These are phyloP conservation scores for Ophion obscuratus DNA, from an alignment of 2,888 invertebrate species.

Conservation along the genomic window DNA sequence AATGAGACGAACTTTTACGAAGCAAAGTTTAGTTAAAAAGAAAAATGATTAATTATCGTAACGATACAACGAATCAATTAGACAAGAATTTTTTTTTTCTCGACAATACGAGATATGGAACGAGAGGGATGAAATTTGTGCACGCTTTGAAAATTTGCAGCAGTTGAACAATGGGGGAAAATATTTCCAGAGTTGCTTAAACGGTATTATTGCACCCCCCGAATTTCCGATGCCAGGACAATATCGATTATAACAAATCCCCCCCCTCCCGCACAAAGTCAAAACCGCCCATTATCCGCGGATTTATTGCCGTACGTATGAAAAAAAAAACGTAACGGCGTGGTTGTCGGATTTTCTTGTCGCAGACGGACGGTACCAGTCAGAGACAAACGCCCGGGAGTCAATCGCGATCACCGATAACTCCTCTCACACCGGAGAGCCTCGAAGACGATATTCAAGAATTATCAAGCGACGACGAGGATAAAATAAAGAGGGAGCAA, in stretches of 20 bases:
- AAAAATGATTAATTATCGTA: neutral
- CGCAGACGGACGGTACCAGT: slow-evolving; percentile 81
- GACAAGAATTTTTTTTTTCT: neutral
- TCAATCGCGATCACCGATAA: slow-evolving; percentile 77
- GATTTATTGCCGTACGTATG: slow-evolving; percentile 40
- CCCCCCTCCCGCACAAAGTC: slow-evolving; percentile 29
- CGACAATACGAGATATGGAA: too few species aligned
- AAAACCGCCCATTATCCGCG: slow-evolving; percentile 9
- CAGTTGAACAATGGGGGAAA: too few species aligned
- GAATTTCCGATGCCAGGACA: slow-evolving; percentile 64
- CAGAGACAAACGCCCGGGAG: slow-evolving; percentile 77
- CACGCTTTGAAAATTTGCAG: neutral
- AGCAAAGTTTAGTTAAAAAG: neutral
- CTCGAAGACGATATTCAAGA: slow-evolving; percentile 75
- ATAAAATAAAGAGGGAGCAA: slow-evolving; percentile 70
- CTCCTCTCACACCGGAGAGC: slow-evolving; percentile 77
- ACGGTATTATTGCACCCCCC: slow-evolving; percentile 12
- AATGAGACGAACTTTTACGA: neutral
- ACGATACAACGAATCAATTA: neutral
- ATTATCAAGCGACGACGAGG: slow-evolving; percentile 77
- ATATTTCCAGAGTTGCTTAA: neutral
- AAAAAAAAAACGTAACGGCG: neutral
- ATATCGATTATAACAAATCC: slow-evolving; percentile 73
- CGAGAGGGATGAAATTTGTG: neutral
- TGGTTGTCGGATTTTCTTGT: slow-evolving; percentile 37